Evolutionary conservation across 1,140 invertebrate species (phyloP), one percentile per base, ranked within the genome.

Genomic region (Ceratina japonica): DNA sequence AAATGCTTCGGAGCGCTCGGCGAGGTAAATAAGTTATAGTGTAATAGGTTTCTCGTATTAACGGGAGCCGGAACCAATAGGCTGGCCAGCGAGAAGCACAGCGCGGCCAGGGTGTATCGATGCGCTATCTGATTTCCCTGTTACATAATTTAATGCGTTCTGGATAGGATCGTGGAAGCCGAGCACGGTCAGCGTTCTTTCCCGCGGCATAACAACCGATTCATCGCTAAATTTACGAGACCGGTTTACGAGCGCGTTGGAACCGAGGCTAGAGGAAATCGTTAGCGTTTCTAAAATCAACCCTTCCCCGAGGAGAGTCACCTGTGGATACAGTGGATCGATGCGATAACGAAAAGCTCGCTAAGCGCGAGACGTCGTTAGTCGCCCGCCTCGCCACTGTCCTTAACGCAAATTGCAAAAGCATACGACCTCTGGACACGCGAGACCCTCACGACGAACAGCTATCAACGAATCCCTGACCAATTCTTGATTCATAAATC

Each of bases 351-450:
- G 64, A 78, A 84, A 84, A 85, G 71, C 65, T 81, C 27, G 69
- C 56, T 63, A 75, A 84, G 64, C 69, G 24, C 76, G 59, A 51
- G 61, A 49, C 80, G 24, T 63, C 49, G 80, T 82, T 79, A 44
- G 3, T 82, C 74, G 78, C 37, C 49, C 44, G 72, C 37, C 44
- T 66, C 71, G 63, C 51, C 59, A 49, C 64, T 65, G 27, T 68
- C 76, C 76, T 84, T 84, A 84, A 71, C 72, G 81, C 82, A 79
- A 83, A 84, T 84, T 83, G 81, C 62, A 84, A 84, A 83, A 84
- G 51, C 59, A 69, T 84, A 84, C 61, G 73, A 61, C 27, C 70
- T 72, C 31, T 64, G 52, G 79, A 81, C 82, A 85, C 83, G 79
- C 83, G 69, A 85, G 56, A 62, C n/a, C 52, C 52, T 16, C 54